These are phyloP conservation scores for Enteromius viviparus DNA, from an alignment of 2,797 vertebrate genomes.

Conservation along the genomic window DNA sequence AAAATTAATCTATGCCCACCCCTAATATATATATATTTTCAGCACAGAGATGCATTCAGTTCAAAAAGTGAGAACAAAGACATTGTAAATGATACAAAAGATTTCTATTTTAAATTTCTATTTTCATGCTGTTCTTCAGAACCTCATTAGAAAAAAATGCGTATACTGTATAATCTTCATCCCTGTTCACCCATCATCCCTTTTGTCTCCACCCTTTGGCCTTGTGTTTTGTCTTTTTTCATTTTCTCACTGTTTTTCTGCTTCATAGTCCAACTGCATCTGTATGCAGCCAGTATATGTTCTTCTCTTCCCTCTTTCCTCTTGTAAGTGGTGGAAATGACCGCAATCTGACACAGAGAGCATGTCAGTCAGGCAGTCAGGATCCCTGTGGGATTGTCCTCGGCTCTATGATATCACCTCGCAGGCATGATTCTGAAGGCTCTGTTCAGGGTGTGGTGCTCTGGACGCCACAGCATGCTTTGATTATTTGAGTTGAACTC, in stretches of 20 bases:
- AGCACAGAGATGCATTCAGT: background rate
- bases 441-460: slow-evolving; percentile 44
- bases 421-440: slow-evolving; percentile 38
- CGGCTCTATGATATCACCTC: slow-evolving; percentile 46
- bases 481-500: slow-evolving; percentile 50
- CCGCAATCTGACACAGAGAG: slow-evolving; percentile 25
- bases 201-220: background rate
- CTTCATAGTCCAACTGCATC: slow-evolving; percentile 7
- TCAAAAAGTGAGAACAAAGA: background rate
- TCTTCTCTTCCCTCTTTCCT: background rate
- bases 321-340: slow-evolving; percentile 6
- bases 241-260: slow-evolving; percentile 1
- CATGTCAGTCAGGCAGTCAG: slow-evolving; percentile 11
- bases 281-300: background rate
- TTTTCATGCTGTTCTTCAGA: background rate
- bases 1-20: no score
- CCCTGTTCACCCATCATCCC: background rate
- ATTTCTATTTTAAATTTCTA: background rate
- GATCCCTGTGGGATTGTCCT: slow-evolving; percentile 36
- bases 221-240: slow-evolving; percentile 17
- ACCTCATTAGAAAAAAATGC: background rate
- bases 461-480: slow-evolving; percentile 38
- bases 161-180: background rate
- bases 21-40: background rate
- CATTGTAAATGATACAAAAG: background rate